Conservation (phyloP, 1,140 invertebrate genomes). For the Holotrichia oblita region DNA sequence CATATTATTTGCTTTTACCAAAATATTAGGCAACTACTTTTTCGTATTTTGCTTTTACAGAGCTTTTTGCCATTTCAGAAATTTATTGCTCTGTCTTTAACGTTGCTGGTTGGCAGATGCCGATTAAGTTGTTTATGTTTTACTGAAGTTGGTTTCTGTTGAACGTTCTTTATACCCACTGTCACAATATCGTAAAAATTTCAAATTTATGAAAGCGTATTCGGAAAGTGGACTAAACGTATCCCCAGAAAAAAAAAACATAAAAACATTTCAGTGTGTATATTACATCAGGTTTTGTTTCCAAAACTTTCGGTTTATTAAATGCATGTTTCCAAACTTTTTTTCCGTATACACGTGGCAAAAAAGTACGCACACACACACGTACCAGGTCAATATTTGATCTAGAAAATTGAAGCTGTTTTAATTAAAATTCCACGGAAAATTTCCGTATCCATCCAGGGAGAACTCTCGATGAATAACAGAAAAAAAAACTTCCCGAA, state of each 20-base stretch:
- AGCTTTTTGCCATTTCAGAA: too few species aligned
- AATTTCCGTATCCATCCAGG: neutral
- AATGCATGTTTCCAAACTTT: constrained; percentile 3
- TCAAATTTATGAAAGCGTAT: neutral
- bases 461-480: neutral
- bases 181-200: too few species aligned
- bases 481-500: constrained; percentile 6
- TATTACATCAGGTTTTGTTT: neutral
- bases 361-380: neutral
- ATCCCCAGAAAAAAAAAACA: neutral
- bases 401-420: constrained; percentile 1
- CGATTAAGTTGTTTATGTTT: too few species aligned
- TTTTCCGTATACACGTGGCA: neutral
- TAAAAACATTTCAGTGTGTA: neutral
- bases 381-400: neutral
- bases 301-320: neutral
- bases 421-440: constrained; percentile 14
- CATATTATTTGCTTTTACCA: too few species aligned
- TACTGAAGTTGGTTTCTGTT: too few species aligned
- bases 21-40: too few species aligned
- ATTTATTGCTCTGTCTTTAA: too few species aligned
- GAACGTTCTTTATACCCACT: too few species aligned
- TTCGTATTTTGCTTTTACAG: too few species aligned
- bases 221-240: neutral
- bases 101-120: too few species aligned